phyloP scores from a whole-genome alignment of 1,140 invertebrate genomes.

The Platyura marginata region DNA sequence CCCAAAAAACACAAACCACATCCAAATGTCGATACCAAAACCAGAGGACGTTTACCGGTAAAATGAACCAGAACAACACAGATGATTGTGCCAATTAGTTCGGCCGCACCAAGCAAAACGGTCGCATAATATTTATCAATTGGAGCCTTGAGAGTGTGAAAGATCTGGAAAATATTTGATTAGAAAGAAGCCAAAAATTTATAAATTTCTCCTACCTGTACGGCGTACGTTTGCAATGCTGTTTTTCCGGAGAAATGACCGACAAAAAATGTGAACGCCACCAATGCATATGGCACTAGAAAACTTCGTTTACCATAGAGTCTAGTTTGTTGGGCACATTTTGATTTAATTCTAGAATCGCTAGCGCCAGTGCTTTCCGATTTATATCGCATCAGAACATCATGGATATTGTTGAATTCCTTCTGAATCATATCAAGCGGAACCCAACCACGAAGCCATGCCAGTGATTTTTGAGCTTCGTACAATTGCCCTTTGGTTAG shows the following conservation, averaged over 20 bases:
- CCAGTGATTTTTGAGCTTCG: conserved; percentile 37
- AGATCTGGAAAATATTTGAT: conserved; percentile 28
- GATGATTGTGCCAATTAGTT: conserved; percentile 38
- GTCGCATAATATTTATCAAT: conserved; percentile 54
- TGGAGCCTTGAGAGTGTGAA: conserved; percentile 42
- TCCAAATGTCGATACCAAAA: conserved; percentile 42
- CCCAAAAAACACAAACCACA: conserved; percentile 38
- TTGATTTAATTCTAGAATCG: conserved; percentile 6
- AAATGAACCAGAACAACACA: conserved; percentile 46
- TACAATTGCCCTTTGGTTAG: conserved; percentile 34
- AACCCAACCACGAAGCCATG: conserved; percentile 48
- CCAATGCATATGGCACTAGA: conserved; percentile 38
- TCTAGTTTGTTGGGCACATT: conserved; percentile 10
- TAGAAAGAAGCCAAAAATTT: conserved; percentile 6
- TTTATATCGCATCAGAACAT: conserved; percentile 15
- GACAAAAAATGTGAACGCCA: conserved; percentile 43
- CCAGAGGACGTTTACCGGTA: conserved; percentile 45
- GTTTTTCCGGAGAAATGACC: conserved; percentile 51
- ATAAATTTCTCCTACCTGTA: conserved; percentile 26
- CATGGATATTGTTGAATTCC: conserved; percentile 33
- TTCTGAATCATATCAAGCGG: conserved; percentile 27
- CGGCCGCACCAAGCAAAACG: conserved; percentile 42
- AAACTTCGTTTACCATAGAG: conserved; percentile 34
- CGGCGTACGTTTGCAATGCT: conserved; percentile 49
- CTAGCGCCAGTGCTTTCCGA: conserved; percentile 7